phyloP scores from a whole-genome alignment of 92 coral and sea anemone genomes.

The Meandrina meandrites region DNA sequence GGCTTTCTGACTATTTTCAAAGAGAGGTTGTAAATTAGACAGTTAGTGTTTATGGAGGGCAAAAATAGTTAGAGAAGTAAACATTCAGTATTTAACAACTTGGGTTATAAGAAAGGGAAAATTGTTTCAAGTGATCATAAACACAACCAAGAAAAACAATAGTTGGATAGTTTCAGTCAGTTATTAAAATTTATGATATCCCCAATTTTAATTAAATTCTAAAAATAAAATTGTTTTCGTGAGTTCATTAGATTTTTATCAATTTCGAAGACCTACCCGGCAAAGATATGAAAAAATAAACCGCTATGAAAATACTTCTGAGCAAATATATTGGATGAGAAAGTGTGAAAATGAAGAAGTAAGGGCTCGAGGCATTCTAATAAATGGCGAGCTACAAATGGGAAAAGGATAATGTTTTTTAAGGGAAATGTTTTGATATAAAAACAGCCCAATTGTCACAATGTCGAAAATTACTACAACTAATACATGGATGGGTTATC shows the following conservation, averaged over 20 bases:
- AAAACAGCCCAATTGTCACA: too few species aligned
- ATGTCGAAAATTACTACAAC: too few species aligned
- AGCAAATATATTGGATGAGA: neutral
- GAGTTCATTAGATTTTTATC: neutral
- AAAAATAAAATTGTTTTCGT: neutral
- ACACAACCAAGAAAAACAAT: neutral
- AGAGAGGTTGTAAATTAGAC: too few species aligned
- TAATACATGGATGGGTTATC: too few species aligned
- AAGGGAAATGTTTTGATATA: neutral
- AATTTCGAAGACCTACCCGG: neutral
- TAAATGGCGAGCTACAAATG: neutral
- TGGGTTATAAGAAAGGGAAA: too few species aligned
- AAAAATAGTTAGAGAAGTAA: too few species aligned
- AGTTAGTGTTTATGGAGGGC: too few species aligned
- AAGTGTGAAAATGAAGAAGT: neutral
- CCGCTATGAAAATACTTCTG: neutral
- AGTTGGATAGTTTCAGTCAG: neutral
- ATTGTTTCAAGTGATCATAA: too few species aligned
- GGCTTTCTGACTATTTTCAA: neutral
- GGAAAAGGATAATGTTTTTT: too few species aligned
- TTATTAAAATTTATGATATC: neutral
- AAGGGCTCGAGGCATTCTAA: neutral
- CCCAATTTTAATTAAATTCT: neutral
- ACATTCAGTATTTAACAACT: too few species aligned
- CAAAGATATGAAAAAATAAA: neutral